Base-by-base conservation (phyloP, 2,888 invertebrate species). In the Antheraea yamamai region DNA sequence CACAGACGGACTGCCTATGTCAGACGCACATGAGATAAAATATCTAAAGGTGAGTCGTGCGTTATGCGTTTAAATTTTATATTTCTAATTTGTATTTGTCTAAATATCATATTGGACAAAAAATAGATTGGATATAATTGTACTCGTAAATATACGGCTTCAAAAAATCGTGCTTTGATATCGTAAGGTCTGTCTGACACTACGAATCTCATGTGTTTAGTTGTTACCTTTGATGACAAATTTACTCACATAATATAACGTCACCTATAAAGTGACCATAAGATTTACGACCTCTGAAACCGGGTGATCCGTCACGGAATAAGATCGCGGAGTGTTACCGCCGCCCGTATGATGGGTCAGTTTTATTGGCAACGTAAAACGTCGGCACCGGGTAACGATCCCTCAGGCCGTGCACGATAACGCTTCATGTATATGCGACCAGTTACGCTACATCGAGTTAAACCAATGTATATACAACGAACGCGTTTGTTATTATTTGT, bases 291-390 rank as follows among this genome's bases (percentile, higher is more conserved):
- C 80, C 78, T 78, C 79, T 77, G 78, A 83, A 83, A 81, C 77
- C 80, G 83, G 77, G 78, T 76, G 81, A 82, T 79, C 81, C 81
- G 80, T 79, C 78, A 82, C 78, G 79, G 81, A 82, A 83, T 79
- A 83, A 81, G 79, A 82, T 82, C 81, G 80, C 80, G 79, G 76
- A 77, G 78, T 78, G 78, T 78, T 74, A 47, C 47, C 79, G 79
- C 77, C 76, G 77, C 6, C 7, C 35, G 68, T 70, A 18, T 35
- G 68, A 70, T 70, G 35, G 39, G 70, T 39, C 70, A 70, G 39
- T 70, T 70, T 70, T 70, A 70, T 70, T 70, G 39, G n/a, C 1
- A 39, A n/a, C 39, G 70, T 35, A 70, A 70, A 70, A 39, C 39
- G n/a, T 2, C 20, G 39, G 20, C 39, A 35, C 20, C 20, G 39